Conservation (phyloP, 2,888 invertebrate species). For the Palloptera scutellata region DNA sequence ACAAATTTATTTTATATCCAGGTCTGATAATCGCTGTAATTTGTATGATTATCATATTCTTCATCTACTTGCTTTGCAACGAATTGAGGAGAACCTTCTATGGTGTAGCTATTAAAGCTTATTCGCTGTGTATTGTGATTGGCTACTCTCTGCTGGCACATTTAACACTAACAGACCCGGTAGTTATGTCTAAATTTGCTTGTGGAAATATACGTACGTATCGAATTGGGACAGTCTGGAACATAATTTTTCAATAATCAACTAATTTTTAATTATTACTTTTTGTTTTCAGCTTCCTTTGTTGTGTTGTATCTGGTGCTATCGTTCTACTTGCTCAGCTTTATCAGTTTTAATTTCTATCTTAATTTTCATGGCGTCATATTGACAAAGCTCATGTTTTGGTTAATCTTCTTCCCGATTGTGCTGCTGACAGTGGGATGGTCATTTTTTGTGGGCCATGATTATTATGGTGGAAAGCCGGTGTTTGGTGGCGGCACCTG, state of each 20-base stretch:
- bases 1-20: constrained; percentile 26
- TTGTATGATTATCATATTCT: constrained; percentile 53
- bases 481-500: constrained; percentile 68
- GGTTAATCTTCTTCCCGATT: constrained; percentile 55
- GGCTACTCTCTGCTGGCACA: constrained; percentile 55
- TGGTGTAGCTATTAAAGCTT: constrained; percentile 55
- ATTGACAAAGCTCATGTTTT: constrained; percentile 54
- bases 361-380: constrained; percentile 55
- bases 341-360: constrained; percentile 55
- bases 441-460: constrained; percentile 51
- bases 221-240: background rate
- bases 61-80: constrained; percentile 52
- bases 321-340: constrained; percentile 54
- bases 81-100: constrained; percentile 57
- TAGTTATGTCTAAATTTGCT: constrained; percentile 45
- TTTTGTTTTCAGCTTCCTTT: constrained; percentile 45
- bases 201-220: constrained; percentile 53
- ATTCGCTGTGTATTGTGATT: constrained; percentile 51
- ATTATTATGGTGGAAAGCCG: constrained; percentile 59
- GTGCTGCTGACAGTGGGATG: constrained; percentile 50
- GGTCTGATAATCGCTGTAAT: constrained; percentile 55
- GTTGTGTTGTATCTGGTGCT: constrained; percentile 50
- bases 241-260: background rate
- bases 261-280: too few relatives aligned
- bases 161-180: constrained; percentile 53